Base-by-base conservation (phyloP, 2,797 vertebrate species). In the Antrozous pallidus region DNA sequence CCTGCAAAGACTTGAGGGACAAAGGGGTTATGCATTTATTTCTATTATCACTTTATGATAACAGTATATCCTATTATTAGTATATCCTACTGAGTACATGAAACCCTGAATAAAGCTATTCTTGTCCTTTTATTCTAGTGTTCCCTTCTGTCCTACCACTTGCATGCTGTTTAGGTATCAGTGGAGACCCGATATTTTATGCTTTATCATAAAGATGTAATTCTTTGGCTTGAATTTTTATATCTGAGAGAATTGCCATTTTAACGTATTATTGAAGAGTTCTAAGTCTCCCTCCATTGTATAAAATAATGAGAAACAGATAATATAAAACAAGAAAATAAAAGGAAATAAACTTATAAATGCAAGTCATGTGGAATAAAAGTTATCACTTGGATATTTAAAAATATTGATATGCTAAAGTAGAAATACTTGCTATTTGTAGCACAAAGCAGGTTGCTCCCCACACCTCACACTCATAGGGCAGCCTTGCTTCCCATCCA, bases 381-480 rank as follows among this genome's bases (percentile, higher is more conserved):
- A 45, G 12, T 42, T 90, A 51, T 65, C 26, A 36, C 12, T 9
- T 71, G 6, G 6, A 26, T 91, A 45, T 33, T 78, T 47, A 67
- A 51, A 70, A 77, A 74, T 54, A 79, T 38, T 80, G 70, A 31
- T 1, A 31, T 24, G 79, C 9, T 47, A 26, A 58, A 26, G 1
- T 51, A 31, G 70, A 78, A 65, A 65, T 5, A 31, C 3, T 20
- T 16, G 6, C 18, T 42, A 1, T 31, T 58, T 16, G 13, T 7
- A 31, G 16, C 26, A 6, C 49, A 20, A 8, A 82, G 28, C 3
- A 10, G 20, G 16, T 31, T 58, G 10, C 2, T 42, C 9, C n/a
- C 49, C 3, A 17, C 0, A 0, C 2, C 56, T 31, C 1, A 7
- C 10, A 1, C 7, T 56, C 4, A 12, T 5, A 14, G 0, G 4